Evolutionary conservation across 2,888 invertebrate genomes (phyloP).

Genomic region (Polyploca ridens): DNA sequence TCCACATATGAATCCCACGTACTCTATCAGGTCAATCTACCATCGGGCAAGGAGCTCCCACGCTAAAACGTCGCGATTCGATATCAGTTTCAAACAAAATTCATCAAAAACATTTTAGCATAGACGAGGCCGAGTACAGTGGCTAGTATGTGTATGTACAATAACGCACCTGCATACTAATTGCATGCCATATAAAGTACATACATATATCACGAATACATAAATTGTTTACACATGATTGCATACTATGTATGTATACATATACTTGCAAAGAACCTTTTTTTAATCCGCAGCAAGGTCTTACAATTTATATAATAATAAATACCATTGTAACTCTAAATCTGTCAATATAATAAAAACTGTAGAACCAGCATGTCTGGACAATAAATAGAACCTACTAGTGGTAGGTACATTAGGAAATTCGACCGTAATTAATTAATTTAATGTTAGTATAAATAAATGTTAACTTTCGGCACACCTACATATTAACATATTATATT

Average conservation of each 20-base stretch:
- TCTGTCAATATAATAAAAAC: too few species aligned
- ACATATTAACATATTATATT: too few species aligned
- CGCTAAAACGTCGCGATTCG: background rate
- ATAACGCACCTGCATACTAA: background rate
- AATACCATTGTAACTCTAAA: too few species aligned
- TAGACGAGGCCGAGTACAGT: background rate
- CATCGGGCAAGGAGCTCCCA: background rate
- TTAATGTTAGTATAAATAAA: too few species aligned
- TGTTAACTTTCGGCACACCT: too few species aligned
- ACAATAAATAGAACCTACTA: too few species aligned
- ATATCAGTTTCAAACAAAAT: too few species aligned
- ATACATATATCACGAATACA: background rate
- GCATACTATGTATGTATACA: background rate
- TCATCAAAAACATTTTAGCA: background rate
- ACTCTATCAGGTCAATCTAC: conserved; percentile 1
- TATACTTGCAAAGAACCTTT: background rate
- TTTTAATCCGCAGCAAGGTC: too few species aligned
- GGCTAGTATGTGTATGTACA: background rate
- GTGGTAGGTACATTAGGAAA: too few species aligned
- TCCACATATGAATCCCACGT: background rate
- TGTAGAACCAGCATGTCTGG: too few species aligned
- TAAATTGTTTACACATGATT: background rate
- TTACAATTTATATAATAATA: too few species aligned
- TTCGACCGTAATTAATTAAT: too few species aligned
- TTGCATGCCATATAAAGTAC: background rate